A percentile compares a stretch with the other conserved stretches of the same genome.
phyloP scores from a whole-genome alignment of 1,140 invertebrate genomes.

The Bombus fervidus region DNA sequence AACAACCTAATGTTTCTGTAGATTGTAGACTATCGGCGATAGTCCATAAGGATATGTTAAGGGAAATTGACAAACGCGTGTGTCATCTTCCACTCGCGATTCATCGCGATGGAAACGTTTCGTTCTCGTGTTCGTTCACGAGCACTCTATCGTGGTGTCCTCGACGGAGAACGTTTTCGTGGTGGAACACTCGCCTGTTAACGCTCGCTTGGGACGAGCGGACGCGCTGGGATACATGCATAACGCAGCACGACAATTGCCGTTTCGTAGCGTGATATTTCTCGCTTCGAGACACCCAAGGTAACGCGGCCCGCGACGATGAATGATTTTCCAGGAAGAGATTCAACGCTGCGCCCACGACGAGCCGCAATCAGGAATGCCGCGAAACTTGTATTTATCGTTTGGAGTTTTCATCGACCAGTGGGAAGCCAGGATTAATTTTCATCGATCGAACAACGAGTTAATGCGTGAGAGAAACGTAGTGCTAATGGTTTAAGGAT shows the following conservation, averaged over 20 bases:
- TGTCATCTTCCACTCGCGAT: conserved; percentile 15
- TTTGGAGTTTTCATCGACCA: background rate
- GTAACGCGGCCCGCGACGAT: conserved; percentile 31
- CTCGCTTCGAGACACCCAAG: conserved; percentile 38
- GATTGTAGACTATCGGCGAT: background rate
- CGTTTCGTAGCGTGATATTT: conserved; percentile 36
- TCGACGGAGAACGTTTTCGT: conserved; percentile 3
- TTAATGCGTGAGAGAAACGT: background rate
- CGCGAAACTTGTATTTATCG: conserved; percentile 8
- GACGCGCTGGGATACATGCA: conserved; percentile 19
- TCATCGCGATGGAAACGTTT: conserved; percentile 19
- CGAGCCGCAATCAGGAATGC: conserved; percentile 3
- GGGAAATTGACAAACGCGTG: conserved; percentile 61
- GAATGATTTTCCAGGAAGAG: conserved; percentile 48
- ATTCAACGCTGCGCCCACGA: conserved; percentile 26
- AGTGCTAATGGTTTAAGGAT: background rate
- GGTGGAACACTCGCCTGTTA: background rate
- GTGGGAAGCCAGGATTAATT: background rate
- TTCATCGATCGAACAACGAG: too few species aligned
- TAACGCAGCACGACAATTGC: conserved; percentile 43
- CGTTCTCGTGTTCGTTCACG: background rate
- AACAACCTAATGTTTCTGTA: background rate
- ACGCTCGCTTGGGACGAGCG: conserved; percentile 11
- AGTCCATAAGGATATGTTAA: background rate
- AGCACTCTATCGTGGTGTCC: background rate